phyloP scores from a whole-genome alignment of 2,888 invertebrate genomes.

The Lithodes maja region DNA sequence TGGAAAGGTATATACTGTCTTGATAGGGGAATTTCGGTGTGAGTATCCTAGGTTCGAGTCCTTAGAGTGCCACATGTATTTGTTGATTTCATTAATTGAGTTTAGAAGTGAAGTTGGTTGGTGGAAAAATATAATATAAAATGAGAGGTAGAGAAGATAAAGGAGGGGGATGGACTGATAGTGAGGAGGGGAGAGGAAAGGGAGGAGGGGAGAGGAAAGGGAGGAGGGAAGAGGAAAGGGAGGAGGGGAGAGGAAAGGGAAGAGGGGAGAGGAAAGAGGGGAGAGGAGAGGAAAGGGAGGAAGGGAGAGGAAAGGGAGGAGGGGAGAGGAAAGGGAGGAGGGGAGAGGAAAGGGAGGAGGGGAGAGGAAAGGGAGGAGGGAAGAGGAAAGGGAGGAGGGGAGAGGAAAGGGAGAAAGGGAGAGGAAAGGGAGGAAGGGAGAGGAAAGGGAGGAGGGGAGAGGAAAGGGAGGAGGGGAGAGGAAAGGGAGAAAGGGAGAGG shows the following conservation, averaged over 20 bases:
- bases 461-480: neutral
- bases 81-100: too few relatives aligned
- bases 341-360: neutral
- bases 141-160: too few relatives aligned
- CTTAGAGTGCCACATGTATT: too few relatives aligned
- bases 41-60: too few relatives aligned
- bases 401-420: neutral
- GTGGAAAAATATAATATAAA: too few relatives aligned
- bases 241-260: neutral
- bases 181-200: neutral
- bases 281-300: neutral
- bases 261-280: neutral
- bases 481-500: neutral
- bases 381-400: neutral
- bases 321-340: neutral
- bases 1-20: too few relatives aligned
- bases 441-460: neutral
- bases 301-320: neutral
- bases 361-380: conserved; percentile 3
- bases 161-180: neutral
- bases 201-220: too few relatives aligned
- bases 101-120: too few relatives aligned
- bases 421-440: neutral
- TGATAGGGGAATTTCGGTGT: too few relatives aligned
- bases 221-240: neutral